A percentile compares a stretch with the other conserved stretches of the same genome.
These are phyloP conservation scores for Syngnathus acus DNA, from an alignment of 2,797 vertebrate species.

Conservation along the genomic window DNA sequence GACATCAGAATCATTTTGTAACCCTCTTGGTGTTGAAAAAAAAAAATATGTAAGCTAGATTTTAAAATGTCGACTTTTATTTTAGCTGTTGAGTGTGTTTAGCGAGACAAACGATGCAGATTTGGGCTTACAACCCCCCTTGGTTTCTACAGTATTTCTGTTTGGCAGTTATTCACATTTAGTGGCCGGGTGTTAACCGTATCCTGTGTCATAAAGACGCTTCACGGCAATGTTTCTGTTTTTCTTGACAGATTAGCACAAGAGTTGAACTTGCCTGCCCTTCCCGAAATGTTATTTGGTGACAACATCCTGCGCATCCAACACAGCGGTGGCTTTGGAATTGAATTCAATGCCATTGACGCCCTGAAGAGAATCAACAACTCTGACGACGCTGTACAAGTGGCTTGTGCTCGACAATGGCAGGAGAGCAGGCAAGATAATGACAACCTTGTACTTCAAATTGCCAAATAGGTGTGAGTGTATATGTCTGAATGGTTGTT, in stretches of 20 bases:
- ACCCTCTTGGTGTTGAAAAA: no score
- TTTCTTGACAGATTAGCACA: slow-evolving; percentile 75
- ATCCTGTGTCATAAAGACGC: no score
- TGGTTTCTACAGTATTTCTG: no score
- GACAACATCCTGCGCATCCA: slow-evolving; percentile 91
- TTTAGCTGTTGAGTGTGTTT: no score
- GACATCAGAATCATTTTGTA: no score
- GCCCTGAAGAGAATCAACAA: slow-evolving; percentile 90
- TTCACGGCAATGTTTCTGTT: not conserved
- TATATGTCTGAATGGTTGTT: no score
- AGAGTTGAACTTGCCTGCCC: slow-evolving; percentile 84
- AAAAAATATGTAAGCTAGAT: no score
- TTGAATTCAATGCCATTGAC: slow-evolving; percentile 91
- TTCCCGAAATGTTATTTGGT: slow-evolving; percentile 97
- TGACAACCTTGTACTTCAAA: not conserved
- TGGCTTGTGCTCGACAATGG: slow-evolving; percentile 96
- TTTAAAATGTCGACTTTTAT: no score
- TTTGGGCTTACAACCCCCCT: no score
- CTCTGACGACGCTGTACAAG: slow-evolving; percentile 84
- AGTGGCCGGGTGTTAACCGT: no score
- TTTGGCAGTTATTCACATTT: no score
- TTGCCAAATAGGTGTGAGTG: not conserved
- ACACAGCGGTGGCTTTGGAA: slow-evolving; percentile 82
- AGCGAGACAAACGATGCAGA: no score
- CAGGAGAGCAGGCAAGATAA: slow-evolving; percentile 84